Conservation (phyloP, 2,797 vertebrate genomes). For the Tympanoctomys barrerae region DNA sequence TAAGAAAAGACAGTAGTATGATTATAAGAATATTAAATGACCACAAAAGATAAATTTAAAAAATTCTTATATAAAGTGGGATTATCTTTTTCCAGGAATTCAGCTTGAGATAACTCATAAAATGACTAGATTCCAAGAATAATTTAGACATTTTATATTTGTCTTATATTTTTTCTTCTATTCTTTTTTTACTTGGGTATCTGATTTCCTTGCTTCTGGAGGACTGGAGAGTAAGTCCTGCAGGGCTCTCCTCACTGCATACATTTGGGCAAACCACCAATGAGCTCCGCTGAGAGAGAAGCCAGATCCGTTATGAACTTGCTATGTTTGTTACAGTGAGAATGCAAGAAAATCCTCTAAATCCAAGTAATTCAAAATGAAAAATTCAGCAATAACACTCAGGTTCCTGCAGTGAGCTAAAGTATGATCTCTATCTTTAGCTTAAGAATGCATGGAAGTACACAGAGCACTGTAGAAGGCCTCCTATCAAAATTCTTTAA, state of each 20-base stretch:
- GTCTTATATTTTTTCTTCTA: constrained; percentile 34
- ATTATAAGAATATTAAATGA: constrained; percentile 73
- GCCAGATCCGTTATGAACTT: not conserved
- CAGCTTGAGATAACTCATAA: constrained; percentile 41
- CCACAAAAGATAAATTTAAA: constrained; percentile 66
- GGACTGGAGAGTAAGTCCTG: not conserved
- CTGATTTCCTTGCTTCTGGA: not conserved
- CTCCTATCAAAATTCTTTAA: constrained; percentile 3
- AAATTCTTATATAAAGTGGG: not conserved
- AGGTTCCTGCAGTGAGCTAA: not conserved
- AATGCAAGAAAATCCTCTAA: not conserved
- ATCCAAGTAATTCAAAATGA: not conserved
- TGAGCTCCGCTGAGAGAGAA: not conserved
- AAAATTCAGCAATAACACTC: not conserved
- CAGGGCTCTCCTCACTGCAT: not conserved
- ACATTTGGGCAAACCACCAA: not conserved
- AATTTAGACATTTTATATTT: constrained; percentile 37
- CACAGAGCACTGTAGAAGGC: not conserved
- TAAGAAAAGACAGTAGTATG: constrained; percentile 70
- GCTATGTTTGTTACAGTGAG: not conserved
- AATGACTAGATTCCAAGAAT: constrained; percentile 60
- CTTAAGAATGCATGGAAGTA: not conserved
- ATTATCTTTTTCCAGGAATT: constrained; percentile 69
- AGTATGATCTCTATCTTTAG: not conserved
- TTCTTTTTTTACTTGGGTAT: not conserved